These are phyloP conservation scores for Indicator indicator DNA, from an alignment of 2,113 vertebrate genomes.

Conservation along the genomic window DNA sequence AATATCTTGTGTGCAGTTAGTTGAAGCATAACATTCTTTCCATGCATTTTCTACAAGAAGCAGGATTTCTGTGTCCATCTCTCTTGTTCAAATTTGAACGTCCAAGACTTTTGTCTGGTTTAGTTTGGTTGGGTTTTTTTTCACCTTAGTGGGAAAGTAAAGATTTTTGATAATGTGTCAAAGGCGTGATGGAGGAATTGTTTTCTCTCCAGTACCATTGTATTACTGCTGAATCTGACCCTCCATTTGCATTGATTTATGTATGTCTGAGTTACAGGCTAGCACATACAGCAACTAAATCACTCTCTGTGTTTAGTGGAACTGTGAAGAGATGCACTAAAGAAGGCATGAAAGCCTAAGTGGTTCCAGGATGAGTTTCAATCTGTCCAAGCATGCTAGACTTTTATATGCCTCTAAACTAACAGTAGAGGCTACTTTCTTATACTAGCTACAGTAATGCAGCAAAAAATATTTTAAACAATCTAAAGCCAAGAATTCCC, in stretches of 20 bases:
- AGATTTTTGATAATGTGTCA: not conserved
- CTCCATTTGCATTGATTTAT: constrained; percentile 16
- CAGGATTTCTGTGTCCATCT: not conserved
- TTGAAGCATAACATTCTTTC: not conserved
- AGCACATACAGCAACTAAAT: not conserved
- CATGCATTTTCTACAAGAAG: not conserved
- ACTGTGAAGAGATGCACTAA: not conserved
- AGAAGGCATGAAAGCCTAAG: constrained; percentile 9
- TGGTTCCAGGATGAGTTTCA: not conserved
- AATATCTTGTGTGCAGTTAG: not conserved
- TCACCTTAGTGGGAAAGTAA: not conserved
- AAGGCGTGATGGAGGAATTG: not conserved
- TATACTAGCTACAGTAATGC: not conserved
- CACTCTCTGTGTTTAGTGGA: not conserved
- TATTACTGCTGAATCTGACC: constrained; percentile 12
- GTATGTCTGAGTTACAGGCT: not conserved
- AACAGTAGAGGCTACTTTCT: not conserved
- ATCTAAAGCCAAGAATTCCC: not conserved
- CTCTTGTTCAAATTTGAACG: not conserved
- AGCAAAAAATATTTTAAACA: not conserved
- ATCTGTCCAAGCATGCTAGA: constrained; percentile 2
- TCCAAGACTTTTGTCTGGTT: not conserved
- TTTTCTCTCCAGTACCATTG: not conserved
- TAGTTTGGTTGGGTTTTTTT: not conserved
- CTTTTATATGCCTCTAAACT: not conserved